Base-by-base conservation (phyloP, 1,140 invertebrate genomes). In the Drosophila hydei region DNA sequence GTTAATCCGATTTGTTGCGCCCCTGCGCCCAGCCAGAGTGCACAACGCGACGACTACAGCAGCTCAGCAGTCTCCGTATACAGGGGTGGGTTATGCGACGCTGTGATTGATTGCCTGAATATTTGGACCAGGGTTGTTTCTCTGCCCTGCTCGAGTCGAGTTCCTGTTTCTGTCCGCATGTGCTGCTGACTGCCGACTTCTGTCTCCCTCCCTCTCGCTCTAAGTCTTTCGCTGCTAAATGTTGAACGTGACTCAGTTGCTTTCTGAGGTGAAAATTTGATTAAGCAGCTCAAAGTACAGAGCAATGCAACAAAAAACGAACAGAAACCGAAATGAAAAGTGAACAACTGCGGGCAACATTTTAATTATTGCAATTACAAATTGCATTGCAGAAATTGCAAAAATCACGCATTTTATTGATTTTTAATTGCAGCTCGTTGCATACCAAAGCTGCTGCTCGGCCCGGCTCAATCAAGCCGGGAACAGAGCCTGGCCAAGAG, bases 381-480 rank as follows among this genome's bases (percentile, higher is more conserved):
- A 87, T 87, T 87, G 83, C 81, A 75, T 65, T 81, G 81, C 74
- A 77, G 77, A 87, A 88, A 87, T 87, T 88, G 69, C 83, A 83
- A 79, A 88, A 88, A 88, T 88, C 83, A 88, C 83, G 84, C 83
- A 88, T 88, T 88, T 88, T 88, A 88, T 88, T 88, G 83, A 88
- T 88, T 88, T 88, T 88, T 88, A 88, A 88, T 88, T 88, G 83
- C 83, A 79, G 70, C 84, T 89, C 79, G 75, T 88, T 88, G 83
- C 83, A 88, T 88, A 88, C 83, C 83, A 83, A 77, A 60, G 47
- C 47, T 27, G n/a, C 47, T 25, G 25, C 67, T 19, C 4, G 43
- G 43, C 45, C 14, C 38, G 30, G 47, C 50, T 36, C 55, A 51
- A 60, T 51, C 64, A 33, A 43, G 55, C 47, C 33, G 18, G n/a